A percentile compares a stretch with the other conserved stretches of the same genome.
These are phyloP conservation scores for Pterostichus niger DNA, from an alignment of 2,888 invertebrate species.

Conservation along the genomic window DNA sequence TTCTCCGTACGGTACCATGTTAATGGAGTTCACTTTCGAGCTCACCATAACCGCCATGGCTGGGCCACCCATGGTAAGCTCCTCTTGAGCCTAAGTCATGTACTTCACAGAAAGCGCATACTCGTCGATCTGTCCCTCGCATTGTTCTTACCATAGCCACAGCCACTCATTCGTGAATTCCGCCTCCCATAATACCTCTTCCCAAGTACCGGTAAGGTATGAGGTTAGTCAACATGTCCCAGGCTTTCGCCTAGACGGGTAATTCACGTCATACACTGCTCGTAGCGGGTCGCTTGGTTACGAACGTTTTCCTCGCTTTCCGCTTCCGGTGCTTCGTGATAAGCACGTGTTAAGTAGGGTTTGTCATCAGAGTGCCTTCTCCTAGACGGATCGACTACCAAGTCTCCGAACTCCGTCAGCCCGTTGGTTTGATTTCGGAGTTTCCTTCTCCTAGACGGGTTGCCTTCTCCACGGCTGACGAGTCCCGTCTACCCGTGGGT, in stretches of 20 bases:
- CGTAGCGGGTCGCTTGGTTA: constrained; percentile 3
- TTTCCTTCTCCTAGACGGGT: too few species aligned
- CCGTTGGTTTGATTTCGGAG: too few species aligned
- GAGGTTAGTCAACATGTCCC: constrained; percentile 8
- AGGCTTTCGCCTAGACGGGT: constrained; percentile 2
- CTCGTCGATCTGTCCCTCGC: neutral
- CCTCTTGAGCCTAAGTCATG: neutral
- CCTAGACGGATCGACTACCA: neutral
- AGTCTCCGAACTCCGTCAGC: neutral
- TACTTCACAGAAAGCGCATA: neutral
- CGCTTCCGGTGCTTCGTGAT: neutral
- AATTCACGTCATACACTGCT: neutral
- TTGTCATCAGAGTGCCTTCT: constrained; percentile 1
- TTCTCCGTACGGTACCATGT: constrained; percentile 1
- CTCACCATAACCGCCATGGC: neutral
- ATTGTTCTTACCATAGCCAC: neutral
- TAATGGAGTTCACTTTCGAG: neutral
- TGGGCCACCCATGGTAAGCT: constrained; percentile 1
- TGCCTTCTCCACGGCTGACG: too few species aligned
- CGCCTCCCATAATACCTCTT: neutral
- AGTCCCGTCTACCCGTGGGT: neutral
- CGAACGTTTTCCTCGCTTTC: neutral
- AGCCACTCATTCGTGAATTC: neutral
- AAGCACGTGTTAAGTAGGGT: neutral
- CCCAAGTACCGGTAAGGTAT: neutral